phyloP scores from a whole-genome alignment of 2,113 vertebrate species.

The Seriola aureovittata region DNA sequence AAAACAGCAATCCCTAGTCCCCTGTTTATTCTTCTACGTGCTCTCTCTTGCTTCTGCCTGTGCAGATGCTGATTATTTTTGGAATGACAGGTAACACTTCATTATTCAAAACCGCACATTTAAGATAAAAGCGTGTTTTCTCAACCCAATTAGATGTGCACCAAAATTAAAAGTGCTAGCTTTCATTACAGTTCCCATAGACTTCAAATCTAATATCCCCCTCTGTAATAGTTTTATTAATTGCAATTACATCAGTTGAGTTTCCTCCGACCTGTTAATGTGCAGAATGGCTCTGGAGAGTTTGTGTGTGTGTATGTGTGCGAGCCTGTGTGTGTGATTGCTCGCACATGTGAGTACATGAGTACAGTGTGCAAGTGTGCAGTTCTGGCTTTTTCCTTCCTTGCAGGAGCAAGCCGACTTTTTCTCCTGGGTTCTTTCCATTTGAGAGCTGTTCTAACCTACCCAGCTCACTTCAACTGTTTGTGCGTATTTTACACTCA shows the following conservation, averaged over 20 bases:
- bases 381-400: constrained; percentile 23
- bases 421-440: constrained; percentile 36
- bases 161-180: constrained; percentile 59
- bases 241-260: constrained; percentile 49
- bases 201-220: constrained; percentile 44
- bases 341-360: not conserved
- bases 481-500: not conserved
- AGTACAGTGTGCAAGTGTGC: not conserved
- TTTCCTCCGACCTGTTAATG: constrained; percentile 50
- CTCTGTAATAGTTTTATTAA: constrained; percentile 66
- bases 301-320: constrained; percentile 5
- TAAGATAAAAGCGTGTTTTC: constrained; percentile 70
- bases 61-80: constrained; percentile 71
- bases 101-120: constrained; percentile 71
- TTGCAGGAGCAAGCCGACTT: constrained; percentile 28
- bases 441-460: constrained; percentile 37
- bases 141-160: constrained; percentile 69
- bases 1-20: constrained; percentile 65
- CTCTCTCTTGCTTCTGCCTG: constrained; percentile 48
- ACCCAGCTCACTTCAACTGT: constrained; percentile 23
- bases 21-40: constrained; percentile 62
- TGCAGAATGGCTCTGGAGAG: constrained; percentile 30
- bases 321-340: not conserved
- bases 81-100: constrained; percentile 76
- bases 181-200: constrained; percentile 58